Evolutionary conservation across 2,797 vertebrate genomes (phyloP).

Genomic region (Limnodromus scolopaceus): DNA sequence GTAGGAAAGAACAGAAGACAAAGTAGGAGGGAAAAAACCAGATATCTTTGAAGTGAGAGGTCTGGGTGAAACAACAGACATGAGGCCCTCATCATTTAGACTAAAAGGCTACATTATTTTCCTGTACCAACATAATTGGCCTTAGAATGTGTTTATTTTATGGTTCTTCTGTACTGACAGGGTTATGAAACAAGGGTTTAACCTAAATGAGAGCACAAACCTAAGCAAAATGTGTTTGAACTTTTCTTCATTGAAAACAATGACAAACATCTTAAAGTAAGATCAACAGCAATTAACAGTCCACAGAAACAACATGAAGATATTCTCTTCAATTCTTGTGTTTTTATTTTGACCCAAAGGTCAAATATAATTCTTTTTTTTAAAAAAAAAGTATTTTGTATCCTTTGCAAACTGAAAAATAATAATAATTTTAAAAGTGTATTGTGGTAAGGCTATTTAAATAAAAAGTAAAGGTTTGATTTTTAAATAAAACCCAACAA

Average conservation of each 20-base stretch:
- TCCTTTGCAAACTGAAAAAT: background rate
- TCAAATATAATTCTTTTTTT: background rate
- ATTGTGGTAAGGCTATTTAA: background rate
- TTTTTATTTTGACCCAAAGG: background rate
- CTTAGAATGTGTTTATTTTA: background rate
- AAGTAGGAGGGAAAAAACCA: background rate
- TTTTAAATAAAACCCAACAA: background rate
- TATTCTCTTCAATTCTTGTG: background rate
- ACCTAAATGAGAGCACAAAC: background rate
- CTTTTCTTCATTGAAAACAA: background rate
- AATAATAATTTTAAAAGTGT: background rate
- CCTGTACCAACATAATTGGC: background rate
- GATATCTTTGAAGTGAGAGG: background rate
- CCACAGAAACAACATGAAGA: background rate
- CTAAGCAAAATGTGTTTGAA: background rate
- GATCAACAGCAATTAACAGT: background rate
- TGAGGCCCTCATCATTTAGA: background rate
- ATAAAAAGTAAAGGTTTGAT: background rate
- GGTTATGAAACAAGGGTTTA: background rate
- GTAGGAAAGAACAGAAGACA: background rate
- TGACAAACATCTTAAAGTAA: background rate
- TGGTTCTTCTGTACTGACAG: background rate
- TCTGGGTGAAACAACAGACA: background rate
- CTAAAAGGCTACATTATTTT: background rate
- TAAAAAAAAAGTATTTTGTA: background rate